Evolutionary conservation across 35 echinoderm and acorn worm species (phyloP).

Genomic region (Hemicentrotus pulcherrimus): DNA sequence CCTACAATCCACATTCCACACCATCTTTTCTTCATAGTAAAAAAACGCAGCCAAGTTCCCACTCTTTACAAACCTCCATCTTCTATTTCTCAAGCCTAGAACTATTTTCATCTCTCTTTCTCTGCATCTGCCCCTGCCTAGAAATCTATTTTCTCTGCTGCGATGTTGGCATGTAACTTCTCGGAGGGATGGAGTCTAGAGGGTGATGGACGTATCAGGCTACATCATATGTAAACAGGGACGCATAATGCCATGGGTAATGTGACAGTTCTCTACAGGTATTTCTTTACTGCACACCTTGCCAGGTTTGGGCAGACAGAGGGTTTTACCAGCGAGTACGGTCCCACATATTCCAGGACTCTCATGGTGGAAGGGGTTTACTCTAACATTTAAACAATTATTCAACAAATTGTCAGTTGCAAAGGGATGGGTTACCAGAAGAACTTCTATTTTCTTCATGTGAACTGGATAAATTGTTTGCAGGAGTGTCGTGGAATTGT

Average conservation of each 20-base stretch:
- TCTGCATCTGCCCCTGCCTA: background rate
- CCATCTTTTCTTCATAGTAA: background rate
- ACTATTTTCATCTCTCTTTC: background rate
- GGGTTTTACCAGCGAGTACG: too few relatives aligned
- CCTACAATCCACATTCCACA: background rate
- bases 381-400: too few relatives aligned
- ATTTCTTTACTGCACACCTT: background rate
- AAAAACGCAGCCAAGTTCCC: background rate
- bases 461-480: too few relatives aligned
- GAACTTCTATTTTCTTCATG: too few relatives aligned
- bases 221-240: background rate
- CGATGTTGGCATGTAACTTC: background rate
- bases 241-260: background rate
- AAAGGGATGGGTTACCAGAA: too few relatives aligned
- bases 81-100: background rate
- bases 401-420: too few relatives aligned
- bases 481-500: too few relatives aligned
- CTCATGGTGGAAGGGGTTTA: too few relatives aligned
- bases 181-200: background rate
- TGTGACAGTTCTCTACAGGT: slow-evolving; percentile 16
- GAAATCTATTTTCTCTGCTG: background rate
- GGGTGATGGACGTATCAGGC: background rate
- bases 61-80: background rate
- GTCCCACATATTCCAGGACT: too few relatives aligned
- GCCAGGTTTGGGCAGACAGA: background rate